A percentile compares a stretch with the other conserved stretches of the same genome.
Conservation (phyloP, 2,797 vertebrate genomes). For the Helicolenus hilgendorfi region DNA sequence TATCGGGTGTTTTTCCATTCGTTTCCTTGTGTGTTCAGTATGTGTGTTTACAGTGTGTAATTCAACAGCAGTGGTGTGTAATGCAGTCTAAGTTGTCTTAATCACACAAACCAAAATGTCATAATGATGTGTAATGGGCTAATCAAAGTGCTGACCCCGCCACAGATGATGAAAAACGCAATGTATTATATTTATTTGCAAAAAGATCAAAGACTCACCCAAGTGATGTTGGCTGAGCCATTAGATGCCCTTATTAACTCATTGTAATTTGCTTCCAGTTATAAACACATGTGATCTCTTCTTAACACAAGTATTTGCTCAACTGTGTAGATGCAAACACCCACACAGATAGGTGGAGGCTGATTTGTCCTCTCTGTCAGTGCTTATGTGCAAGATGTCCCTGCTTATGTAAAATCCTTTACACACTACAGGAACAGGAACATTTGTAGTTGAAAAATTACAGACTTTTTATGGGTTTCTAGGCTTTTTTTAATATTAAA, state of each 20-base stretch:
- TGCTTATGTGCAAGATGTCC: constrained; percentile 3
- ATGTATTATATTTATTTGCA: background rate
- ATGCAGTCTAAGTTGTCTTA: constrained; percentile 14
- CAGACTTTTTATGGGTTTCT: background rate
- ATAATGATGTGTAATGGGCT: constrained; percentile 48
- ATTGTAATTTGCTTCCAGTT: constrained; percentile 29
- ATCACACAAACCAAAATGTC: constrained; percentile 13
- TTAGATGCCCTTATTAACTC: constrained; percentile 26
- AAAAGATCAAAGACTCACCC: constrained; percentile 32
- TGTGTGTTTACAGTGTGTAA: background rate
- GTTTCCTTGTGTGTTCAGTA: background rate
- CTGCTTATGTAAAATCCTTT: constrained; percentile 18
- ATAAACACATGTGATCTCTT: background rate
- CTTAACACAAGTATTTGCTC: background rate
- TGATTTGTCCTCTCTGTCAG: background rate
- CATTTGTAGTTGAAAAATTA: background rate
- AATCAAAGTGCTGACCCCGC: constrained; percentile 47
- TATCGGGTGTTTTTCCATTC: background rate
- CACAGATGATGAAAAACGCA: constrained; percentile 27
- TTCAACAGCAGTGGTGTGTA: background rate
- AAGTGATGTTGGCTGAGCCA: constrained; percentile 33
- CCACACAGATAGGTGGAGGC: constrained; percentile 4
- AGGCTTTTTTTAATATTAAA: background rate
- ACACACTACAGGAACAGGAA: background rate
- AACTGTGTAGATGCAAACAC: constrained; percentile 12